phyloP scores from a whole-genome alignment of 2,797 vertebrate species.

The Sciaenops ocellatus region DNA sequence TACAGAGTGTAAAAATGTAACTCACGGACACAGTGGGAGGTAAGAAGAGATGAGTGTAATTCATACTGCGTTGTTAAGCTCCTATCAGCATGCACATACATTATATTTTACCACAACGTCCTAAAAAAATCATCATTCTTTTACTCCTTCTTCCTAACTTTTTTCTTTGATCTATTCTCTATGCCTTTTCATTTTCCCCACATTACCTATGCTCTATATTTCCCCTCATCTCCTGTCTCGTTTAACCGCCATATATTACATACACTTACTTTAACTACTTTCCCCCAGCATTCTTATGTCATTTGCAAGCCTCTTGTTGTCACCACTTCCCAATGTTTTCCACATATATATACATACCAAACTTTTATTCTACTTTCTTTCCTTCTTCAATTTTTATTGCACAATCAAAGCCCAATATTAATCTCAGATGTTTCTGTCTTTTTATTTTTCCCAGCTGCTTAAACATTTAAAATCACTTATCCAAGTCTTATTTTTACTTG shows the following conservation, averaged over 20 bases:
- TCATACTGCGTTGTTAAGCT: constrained; percentile 11
- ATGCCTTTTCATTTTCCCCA: constrained; percentile 25
- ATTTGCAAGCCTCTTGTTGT: constrained; percentile 14
- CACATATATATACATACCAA: background rate
- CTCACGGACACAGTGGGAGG: background rate
- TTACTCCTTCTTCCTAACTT: constrained; percentile 3
- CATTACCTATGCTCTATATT: constrained; percentile 8
- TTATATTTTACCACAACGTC: constrained; percentile 49
- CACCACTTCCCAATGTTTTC: background rate
- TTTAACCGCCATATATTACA: constrained; percentile 23
- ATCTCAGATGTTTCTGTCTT: constrained; percentile 5
- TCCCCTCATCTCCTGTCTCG: background rate
- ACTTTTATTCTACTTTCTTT: background rate
- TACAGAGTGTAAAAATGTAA: constrained; percentile 11
- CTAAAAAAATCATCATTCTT: constrained; percentile 28
- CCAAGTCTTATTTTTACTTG: background rate
- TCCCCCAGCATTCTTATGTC: background rate
- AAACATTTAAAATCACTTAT: background rate
- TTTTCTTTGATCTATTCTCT: constrained; percentile 11
- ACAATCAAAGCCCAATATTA: background rate
- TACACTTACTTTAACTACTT: constrained; percentile 5
- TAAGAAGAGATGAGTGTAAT: constrained; percentile 18
- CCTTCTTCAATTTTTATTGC: constrained; percentile 4
- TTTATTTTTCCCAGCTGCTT: background rate
- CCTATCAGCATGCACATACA: constrained; percentile 38